These are phyloP conservation scores for Liparis tanakae DNA, from an alignment of 2,797 vertebrate genomes.

Conservation along the genomic window DNA sequence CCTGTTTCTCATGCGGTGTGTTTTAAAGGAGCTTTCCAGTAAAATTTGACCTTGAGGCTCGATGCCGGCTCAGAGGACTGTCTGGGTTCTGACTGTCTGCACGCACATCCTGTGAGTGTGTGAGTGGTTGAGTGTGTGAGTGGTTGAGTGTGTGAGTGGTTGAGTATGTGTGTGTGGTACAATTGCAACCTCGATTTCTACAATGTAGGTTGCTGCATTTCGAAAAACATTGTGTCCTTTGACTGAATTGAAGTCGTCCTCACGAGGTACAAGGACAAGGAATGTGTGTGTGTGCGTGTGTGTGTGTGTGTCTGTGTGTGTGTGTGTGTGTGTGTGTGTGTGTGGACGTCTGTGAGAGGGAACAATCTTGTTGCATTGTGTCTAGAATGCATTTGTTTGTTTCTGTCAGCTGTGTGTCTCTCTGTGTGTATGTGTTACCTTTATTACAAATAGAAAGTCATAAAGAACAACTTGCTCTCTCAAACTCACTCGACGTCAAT, in stretches of 20 bases:
- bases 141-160: neutral
- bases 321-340: neutral
- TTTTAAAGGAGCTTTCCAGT: conserved; percentile 34
- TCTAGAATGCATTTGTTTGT: conserved; percentile 25
- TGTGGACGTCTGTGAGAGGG: conserved; percentile 1
- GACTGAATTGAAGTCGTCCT: no score
- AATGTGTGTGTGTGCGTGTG: neutral
- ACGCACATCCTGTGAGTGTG: conserved; percentile 5
- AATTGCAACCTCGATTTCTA: no score
- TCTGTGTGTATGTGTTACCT: neutral
- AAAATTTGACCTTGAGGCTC: conserved; percentile 39
- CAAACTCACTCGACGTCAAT: neutral
- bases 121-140: neutral
- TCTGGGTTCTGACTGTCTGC: conserved; percentile 38
- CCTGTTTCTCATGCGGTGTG: conserved; percentile 26
- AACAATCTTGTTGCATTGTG: neutral
- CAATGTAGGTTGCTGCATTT: no score
- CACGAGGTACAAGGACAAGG: no score
- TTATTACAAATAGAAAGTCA: neutral
- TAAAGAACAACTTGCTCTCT: neutral
- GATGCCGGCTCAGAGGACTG: conserved; percentile 46
- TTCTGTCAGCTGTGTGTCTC: neutral
- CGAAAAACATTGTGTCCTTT: no score
- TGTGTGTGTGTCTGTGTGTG: conserved; percentile 3
- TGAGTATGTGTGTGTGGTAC: neutral